These are phyloP conservation scores for Dryobates pubescens DNA, from an alignment of 2,797 vertebrate genomes.

Conservation along the genomic window DNA sequence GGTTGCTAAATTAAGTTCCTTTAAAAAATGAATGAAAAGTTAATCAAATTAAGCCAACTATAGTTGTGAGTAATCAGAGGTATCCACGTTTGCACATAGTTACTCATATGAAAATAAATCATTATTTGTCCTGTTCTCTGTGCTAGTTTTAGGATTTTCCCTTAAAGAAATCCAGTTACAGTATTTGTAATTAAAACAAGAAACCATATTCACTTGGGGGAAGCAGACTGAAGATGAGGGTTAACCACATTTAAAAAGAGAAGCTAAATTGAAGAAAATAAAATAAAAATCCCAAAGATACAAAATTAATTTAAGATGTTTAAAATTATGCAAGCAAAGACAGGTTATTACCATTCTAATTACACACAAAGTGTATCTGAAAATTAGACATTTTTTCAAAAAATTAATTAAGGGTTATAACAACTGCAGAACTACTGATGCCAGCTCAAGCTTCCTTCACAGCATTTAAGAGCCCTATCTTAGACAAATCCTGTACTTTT, in stretches of 20 bases:
- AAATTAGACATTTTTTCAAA: constrained; percentile 68
- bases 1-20: neutral
- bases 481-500: constrained; percentile 28
- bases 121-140: constrained; percentile 37
- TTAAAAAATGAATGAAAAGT: constrained; percentile 15
- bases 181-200: constrained; percentile 67
- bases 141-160: constrained; percentile 50
- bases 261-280: constrained; percentile 49
- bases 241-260: constrained; percentile 50
- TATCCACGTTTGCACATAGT: constrained; percentile 65
- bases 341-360: constrained; percentile 74
- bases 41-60: constrained; percentile 39
- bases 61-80: constrained; percentile 22
- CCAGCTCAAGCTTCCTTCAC: neutral
- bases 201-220: constrained; percentile 49
- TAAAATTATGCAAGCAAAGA: constrained; percentile 69
- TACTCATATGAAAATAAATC: constrained; percentile 39
- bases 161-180: constrained; percentile 52
- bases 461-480: constrained; percentile 46
- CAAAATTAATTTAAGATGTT: constrained; percentile 69
- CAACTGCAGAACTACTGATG: constrained; percentile 41
- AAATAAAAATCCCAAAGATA: constrained; percentile 40
- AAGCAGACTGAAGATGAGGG: neutral
- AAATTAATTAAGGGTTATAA: constrained; percentile 67
- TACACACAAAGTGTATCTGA: constrained; percentile 69